Base-by-base conservation (phyloP, 2,113 vertebrate genomes). In the Ploceus nigricollis region DNA sequence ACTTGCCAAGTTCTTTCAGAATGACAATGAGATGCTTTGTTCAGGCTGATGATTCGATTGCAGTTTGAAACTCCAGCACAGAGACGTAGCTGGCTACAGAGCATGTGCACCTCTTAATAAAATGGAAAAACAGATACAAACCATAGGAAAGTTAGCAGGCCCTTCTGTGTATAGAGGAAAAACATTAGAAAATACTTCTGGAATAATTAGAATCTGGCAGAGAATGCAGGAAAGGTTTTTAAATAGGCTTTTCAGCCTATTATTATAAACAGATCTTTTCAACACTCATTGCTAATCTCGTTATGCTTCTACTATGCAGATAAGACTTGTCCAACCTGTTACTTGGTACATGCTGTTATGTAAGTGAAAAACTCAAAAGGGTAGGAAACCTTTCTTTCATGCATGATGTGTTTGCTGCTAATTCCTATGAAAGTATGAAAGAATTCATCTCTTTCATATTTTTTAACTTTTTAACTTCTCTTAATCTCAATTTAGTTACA, bases 1-100 rank as follows among this genome's bases (percentile, higher is more conserved):
- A 11, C 70, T 87, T 84, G 90, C 84, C 89, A 85, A 85, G 87
- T n/a, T 42, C 68, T 85, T 79, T 60, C 19, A 35, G 58, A 80
- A 82, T 93, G 87, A 85, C 84, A 93, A 69, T 87, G 84, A 96
- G 58, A 14, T 63, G 78, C 87, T 96, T 93, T 94, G 90, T 94
- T 91, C 89, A 79, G 31, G 64, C 73, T 82, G 39, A 35, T 44
- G 91, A 65, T 45, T 84, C 9, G 6, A 78, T 23, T 44, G 77
- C 77, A 57, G 86, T 80, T 47, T 63, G 66, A 75, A 92, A 89
- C 82, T 78, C 47, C 48, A 58, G 35, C 40, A 16, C 3, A 8
- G 79, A 82, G 82, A 69, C 21, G 5, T 54, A 35, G 45, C 60
- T 1, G 0, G 60, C 44, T 69, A 39, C 1, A 18, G 53, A 63